Conservation (phyloP, 2,797 vertebrate genomes). For the Parauchenoglanis punctatus region DNA sequence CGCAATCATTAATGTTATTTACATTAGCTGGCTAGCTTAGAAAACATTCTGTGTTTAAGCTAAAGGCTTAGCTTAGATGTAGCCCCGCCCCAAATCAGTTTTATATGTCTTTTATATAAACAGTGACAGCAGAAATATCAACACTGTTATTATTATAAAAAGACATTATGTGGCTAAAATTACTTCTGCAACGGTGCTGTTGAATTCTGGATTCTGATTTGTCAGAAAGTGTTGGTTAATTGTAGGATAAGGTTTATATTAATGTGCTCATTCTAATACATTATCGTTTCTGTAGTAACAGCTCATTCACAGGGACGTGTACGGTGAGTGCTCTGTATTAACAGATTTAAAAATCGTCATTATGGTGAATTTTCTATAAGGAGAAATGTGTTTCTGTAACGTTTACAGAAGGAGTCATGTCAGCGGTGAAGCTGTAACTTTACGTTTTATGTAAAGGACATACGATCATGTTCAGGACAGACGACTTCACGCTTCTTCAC, state of each 20-base stretch:
- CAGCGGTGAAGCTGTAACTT: background rate
- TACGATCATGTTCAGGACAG: no score
- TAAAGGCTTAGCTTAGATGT: background rate
- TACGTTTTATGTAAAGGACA: background rate
- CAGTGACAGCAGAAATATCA: background rate
- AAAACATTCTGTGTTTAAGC: background rate
- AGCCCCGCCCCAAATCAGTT: background rate
- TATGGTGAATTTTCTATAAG: background rate
- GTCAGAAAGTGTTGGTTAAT: background rate
- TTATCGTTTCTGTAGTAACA: background rate
- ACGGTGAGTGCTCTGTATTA: background rate
- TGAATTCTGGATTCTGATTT: background rate
- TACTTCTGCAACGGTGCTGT: background rate
- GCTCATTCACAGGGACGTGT: background rate
- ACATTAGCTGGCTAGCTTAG: background rate
- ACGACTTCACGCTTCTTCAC: no score
- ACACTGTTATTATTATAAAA: no score
- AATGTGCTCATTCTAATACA: background rate
- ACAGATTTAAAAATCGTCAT: background rate
- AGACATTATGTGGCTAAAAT: background rate
- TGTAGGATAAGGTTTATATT: background rate
- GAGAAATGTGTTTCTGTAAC: background rate
- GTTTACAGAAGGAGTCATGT: background rate
- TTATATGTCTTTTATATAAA: background rate
- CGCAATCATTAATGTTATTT: background rate